Evolutionary conservation across 64 coral and sea anemone species (phyloP), one percentile per base, ranked within the genome.

Genomic region (Platygyra sinensis): DNA sequence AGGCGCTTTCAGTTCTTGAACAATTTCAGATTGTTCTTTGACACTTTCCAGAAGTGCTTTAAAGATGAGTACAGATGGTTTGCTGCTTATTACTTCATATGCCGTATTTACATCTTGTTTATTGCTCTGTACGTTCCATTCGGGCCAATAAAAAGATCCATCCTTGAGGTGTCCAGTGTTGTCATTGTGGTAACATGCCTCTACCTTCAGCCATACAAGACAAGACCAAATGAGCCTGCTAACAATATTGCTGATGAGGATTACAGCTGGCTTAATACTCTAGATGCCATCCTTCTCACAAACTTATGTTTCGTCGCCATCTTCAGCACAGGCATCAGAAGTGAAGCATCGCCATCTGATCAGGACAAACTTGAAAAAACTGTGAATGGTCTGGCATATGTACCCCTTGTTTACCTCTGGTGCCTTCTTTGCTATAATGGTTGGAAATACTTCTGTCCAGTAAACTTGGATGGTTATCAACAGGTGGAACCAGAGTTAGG

Each of bases 71-170:
- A 75, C 52, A 64, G 83, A 8, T 88, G 52, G 76, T 94, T 89
- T 90, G 65, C 93, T 30, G 93, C 78, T 24, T 94, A 82, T 73
- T 94, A 90, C 30, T 95, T 95, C 84, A 79, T 95, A 11, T 87
- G 93, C 67, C 93, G 93, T 18, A 87, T 95, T 62, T 52, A 29
- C n/a, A 57, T 94, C 10, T 77, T 95, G 31, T 27, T 87, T 27
- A 72, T 82, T 63, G 82, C 81, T 8, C 19, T 87, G 60, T 80
- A 36, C 31, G 14, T 80, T 67, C 65, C 60, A 7, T 54, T 62
- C 5, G 81, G 62, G 15, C 88, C 88, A 3, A 46, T 60, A 18
- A 71, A 90, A 57, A 80, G 88, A 67, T 82, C 72, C 67, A 16
- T 69, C 17, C 27, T 79, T 60, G 88, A 90, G 49, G 20, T 82